phyloP scores from a whole-genome alignment of 2,888 invertebrate genomes.

The Heliconius hortense region DNA sequence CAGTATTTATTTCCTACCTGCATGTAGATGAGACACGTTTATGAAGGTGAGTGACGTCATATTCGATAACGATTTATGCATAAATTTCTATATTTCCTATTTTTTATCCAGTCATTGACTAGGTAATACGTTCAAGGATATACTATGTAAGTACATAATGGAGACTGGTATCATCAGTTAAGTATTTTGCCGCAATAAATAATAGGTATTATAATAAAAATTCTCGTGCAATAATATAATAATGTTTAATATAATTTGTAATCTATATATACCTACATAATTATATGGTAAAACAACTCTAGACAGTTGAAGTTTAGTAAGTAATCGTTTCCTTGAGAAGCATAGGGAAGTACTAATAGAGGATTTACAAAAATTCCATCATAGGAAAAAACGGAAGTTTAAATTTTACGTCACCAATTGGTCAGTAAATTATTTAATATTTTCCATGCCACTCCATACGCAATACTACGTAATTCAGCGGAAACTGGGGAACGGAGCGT shows the following conservation, averaged over 20 bases:
- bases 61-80: conserved; percentile 1
- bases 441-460: too few relatives aligned
- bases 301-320: too few relatives aligned
- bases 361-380: too few relatives aligned
- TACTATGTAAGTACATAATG: neutral
- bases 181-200: conserved; percentile 17
- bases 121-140: neutral
- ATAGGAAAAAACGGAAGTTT: too few relatives aligned
- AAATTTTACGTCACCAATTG: too few relatives aligned
- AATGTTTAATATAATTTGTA: neutral
- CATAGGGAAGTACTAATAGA: too few relatives aligned
- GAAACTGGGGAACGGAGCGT: too few relatives aligned
- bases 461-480: too few relatives aligned
- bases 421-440: too few relatives aligned
- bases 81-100: neutral
- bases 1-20: neutral
- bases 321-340: too few relatives aligned
- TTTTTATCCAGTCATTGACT: neutral
- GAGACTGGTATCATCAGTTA: conserved; percentile 1
- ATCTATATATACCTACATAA: too few relatives aligned
- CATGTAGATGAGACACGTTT: neutral
- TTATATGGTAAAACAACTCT: too few relatives aligned
- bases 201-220: neutral
- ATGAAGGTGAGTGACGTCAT: neutral
- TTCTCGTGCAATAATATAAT: neutral